Conservation (phyloP, 1,140 invertebrate species). For the Asbolus verrucosus region DNA sequence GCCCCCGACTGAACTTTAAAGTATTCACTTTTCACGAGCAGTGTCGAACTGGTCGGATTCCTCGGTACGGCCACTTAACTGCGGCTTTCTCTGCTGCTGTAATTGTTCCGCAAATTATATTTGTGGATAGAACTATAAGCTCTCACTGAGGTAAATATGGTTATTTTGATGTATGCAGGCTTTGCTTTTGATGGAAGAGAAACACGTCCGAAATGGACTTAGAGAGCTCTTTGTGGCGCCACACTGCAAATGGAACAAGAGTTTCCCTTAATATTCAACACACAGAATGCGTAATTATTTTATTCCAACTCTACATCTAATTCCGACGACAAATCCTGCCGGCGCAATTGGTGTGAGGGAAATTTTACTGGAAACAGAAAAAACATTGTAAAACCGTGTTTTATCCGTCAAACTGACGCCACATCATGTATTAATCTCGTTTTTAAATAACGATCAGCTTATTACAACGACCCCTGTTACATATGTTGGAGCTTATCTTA, state of each 20-base stretch:
- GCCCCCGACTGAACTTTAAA: conserved; percentile 42
- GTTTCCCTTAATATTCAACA: conserved; percentile 39
- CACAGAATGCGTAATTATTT: conserved; percentile 43
- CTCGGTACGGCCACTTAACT: conserved; percentile 59
- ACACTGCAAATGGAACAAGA: conserved; percentile 45
- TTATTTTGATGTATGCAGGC: conserved; percentile 59
- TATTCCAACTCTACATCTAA: conserved; percentile 2
- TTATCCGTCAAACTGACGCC: background rate
- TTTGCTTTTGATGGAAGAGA: conserved; percentile 50
- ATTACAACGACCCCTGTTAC: background rate
- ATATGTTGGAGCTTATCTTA: conserved; percentile 14
- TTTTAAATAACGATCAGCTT: conserved; percentile 23
- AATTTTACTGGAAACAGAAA: background rate
- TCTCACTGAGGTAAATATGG: conserved; percentile 58
- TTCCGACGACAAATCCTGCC: conserved; percentile 5
- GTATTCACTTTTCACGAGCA: conserved; percentile 36
- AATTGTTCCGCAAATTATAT: conserved; percentile 64
- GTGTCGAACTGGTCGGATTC: conserved; percentile 40
- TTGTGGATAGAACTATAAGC: conserved; percentile 62
- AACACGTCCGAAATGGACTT: conserved; percentile 42
- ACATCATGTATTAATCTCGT: conserved; percentile 9
- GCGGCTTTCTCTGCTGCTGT: conserved; percentile 60
- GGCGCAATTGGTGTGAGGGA: background rate
- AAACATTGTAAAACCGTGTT: too few species aligned
- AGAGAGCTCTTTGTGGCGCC: conserved; percentile 41